Conservation (phyloP, 2,113 vertebrate species). For the Fulica atra region DNA sequence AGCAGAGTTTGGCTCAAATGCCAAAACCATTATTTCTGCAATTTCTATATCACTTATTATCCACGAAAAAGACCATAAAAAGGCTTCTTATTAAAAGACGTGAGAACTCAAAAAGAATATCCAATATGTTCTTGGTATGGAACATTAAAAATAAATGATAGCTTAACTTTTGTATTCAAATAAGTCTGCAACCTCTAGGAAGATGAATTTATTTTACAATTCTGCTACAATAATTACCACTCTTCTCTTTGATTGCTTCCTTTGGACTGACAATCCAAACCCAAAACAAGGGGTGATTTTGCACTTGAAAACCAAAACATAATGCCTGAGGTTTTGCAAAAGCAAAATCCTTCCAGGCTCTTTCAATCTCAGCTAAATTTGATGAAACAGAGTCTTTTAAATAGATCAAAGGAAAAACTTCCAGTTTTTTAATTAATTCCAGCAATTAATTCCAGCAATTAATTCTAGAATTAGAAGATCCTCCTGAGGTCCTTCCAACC, state of each 20-base stretch:
- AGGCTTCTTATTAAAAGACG: not conserved
- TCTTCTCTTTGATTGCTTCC: conserved; percentile 4
- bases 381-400: not conserved
- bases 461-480: not conserved
- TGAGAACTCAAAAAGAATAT: not conserved
- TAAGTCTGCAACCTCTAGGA: not conserved
- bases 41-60: not conserved
- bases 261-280: not conserved
- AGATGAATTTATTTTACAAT: not conserved
- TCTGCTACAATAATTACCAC: not conserved
- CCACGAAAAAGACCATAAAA: not conserved
- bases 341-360: not conserved
- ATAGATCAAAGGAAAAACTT: not conserved
- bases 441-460: not conserved
- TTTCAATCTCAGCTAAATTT: not conserved
- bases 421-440: not conserved
- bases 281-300: not conserved
- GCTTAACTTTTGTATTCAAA: not conserved
- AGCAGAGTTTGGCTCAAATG: not conserved
- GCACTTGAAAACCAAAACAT: conserved; percentile 28
- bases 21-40: not conserved
- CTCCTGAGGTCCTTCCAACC: not conserved
- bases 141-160: not conserved
- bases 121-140: not conserved
- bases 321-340: conserved; percentile 8